phyloP scores from a whole-genome alignment of 2,797 vertebrate genomes.

The Pitangus sulphuratus region DNA sequence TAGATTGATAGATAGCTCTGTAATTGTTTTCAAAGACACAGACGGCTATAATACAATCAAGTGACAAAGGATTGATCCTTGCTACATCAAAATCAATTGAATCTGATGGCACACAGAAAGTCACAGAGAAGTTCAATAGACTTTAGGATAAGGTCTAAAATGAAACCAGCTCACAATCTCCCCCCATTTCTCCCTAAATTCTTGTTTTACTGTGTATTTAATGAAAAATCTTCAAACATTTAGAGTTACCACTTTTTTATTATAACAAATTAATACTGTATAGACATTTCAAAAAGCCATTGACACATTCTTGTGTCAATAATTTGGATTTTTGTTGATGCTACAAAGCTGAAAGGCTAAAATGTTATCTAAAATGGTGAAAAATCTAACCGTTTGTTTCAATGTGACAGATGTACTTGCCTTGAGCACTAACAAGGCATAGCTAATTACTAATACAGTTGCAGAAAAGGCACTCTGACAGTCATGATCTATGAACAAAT shows the following conservation, averaged over 20 bases:
- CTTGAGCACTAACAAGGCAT: slow-evolving; percentile 70
- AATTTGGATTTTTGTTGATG: neutral
- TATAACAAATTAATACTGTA: neutral
- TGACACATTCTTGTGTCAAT: neutral
- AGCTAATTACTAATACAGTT: slow-evolving; percentile 71
- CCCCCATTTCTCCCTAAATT: neutral
- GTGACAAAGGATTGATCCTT: slow-evolving; percentile 53
- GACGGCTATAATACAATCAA: slow-evolving; percentile 46
- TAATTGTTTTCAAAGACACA: slow-evolving; percentile 55
- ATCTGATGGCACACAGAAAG: slow-evolving; percentile 14
- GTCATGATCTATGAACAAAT: slow-evolving; percentile 68
- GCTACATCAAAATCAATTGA: slow-evolving; percentile 50
- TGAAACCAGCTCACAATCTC: neutral
- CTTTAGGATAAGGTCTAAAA: neutral
- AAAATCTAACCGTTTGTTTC: slow-evolving; percentile 48
- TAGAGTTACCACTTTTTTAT: neutral
- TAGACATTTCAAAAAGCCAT: neutral
- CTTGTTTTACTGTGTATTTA: neutral
- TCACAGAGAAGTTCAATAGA: neutral
- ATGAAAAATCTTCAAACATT: neutral
- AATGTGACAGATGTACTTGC: slow-evolving; percentile 64
- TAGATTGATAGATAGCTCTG: slow-evolving; percentile 35
- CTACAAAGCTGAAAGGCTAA: slow-evolving; percentile 23
- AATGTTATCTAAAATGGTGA: slow-evolving; percentile 39
- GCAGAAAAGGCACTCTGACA: slow-evolving; percentile 59